Percentiles rank a stretch among this genome's conserved stretches.
phyloP scores from a whole-genome alignment of 2,888 invertebrate species.

The Clitarchus hookeri region DNA sequence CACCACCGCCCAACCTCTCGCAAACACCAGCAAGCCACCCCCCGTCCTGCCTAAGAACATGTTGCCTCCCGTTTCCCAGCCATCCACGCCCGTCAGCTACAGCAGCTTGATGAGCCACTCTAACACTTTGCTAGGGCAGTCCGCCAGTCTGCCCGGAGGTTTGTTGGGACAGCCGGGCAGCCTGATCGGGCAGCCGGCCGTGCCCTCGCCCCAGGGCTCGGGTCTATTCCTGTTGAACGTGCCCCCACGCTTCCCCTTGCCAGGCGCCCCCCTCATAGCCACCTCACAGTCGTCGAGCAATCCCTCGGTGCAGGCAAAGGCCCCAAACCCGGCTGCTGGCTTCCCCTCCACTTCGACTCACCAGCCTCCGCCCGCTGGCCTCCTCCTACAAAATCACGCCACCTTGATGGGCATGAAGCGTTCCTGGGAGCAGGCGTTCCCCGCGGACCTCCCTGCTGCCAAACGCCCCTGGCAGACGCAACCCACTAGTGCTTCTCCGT shows the following conservation, averaged over 20 bases:
- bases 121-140: not conserved
- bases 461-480: conserved; percentile 46
- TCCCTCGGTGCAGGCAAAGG: not conserved
- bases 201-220: conserved; percentile 8
- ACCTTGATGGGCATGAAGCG: conserved; percentile 64
- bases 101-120: not conserved
- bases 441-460: conserved; percentile 47
- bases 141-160: not conserved
- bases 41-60: not conserved
- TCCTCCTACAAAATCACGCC: conserved; percentile 38
- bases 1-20: not conserved
- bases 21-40: conserved; percentile 25
- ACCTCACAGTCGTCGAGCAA: conserved; percentile 12
- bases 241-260: conserved; percentile 37
- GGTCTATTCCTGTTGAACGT: conserved; percentile 39
- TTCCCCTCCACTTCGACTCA: conserved; percentile 44
- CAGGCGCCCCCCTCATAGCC: conserved; percentile 30
- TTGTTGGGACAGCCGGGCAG: not conserved
- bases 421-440: conserved; percentile 73
- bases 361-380: conserved; percentile 40
- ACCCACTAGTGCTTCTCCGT: conserved; percentile 47
- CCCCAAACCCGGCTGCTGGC: conserved; percentile 47
- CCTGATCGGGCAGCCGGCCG: not conserved
- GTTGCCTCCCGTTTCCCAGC: not conserved
- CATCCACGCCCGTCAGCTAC: not conserved